phyloP scores from a whole-genome alignment of 2,797 vertebrate species.

The Clamator glandarius region DNA sequence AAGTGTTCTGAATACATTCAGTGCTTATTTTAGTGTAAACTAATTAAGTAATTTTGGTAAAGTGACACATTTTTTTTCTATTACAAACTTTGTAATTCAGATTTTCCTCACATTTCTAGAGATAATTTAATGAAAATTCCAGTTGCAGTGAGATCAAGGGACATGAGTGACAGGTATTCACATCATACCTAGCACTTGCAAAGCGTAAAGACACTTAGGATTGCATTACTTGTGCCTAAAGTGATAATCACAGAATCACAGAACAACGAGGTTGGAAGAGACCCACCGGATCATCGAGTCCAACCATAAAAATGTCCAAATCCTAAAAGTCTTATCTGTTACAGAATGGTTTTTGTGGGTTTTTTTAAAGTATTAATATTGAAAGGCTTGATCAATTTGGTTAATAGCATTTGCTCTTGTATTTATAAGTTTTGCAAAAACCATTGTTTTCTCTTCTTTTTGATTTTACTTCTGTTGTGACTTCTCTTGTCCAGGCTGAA shows the following conservation, averaged over 20 bases:
- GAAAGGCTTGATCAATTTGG: neutral
- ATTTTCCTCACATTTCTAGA: neutral
- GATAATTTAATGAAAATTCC: neutral
- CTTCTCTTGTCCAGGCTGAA: neutral
- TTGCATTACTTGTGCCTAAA: neutral
- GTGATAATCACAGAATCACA: too few relatives aligned
- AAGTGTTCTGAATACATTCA: neutral
- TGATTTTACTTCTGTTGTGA: neutral
- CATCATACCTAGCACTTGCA: neutral
- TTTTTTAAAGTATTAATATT: neutral
- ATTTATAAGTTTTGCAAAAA: neutral
- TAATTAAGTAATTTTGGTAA: neutral
- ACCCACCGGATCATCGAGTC: too few relatives aligned
- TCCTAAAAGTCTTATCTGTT: neutral
- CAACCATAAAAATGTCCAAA: neutral
- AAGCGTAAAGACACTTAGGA: neutral
- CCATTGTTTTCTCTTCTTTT: neutral
- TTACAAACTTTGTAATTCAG: neutral
- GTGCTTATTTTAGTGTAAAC: neutral
- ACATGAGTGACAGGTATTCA: neutral
- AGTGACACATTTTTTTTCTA: neutral
- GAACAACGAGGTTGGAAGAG: too few relatives aligned
- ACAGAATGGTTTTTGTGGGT: neutral
- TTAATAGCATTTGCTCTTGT: neutral
- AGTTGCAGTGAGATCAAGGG: neutral